Evolutionary conservation across 64 coral and sea anemone species (phyloP).

Genomic region (Stichodactyla mertensii): DNA sequence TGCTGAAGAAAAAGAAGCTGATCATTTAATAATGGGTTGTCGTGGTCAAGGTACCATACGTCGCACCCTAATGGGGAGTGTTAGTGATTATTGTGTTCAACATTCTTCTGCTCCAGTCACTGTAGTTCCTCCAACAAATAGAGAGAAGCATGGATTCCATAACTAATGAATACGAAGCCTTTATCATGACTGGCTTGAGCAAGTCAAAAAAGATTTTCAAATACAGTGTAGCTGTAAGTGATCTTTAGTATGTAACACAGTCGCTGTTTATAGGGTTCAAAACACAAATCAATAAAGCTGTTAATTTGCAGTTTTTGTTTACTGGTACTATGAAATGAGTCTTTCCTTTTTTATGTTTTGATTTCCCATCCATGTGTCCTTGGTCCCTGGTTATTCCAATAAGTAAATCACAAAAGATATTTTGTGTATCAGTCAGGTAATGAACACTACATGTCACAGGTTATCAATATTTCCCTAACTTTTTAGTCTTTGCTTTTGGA

Average conservation of each 20-base stretch:
- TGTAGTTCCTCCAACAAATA: constrained; percentile 21
- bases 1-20: constrained; percentile 23
- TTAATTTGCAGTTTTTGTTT: too few relatives aligned
- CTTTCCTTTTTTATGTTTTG: too few relatives aligned
- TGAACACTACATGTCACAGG: too few relatives aligned
- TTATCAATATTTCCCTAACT: too few relatives aligned
- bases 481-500: too few relatives aligned
- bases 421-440: too few relatives aligned
- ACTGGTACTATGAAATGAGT: too few relatives aligned
- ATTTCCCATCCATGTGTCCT: too few relatives aligned
- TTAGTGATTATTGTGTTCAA: constrained; percentile 26
- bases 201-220: not conserved
- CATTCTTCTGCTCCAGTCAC: not conserved
- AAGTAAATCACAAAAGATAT: too few relatives aligned
- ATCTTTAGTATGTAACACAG: not conserved
- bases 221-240: not conserved
- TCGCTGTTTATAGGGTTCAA: not conserved
- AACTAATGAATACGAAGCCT: not conserved
- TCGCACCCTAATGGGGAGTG: constrained; percentile 27
- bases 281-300: not conserved
- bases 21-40: constrained; percentile 22
- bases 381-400: too few relatives aligned
- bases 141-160: constrained; percentile 1
- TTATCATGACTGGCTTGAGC: not conserved
- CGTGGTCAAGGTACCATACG: constrained; percentile 24